Base-by-base conservation (phyloP, 2,888 invertebrate genomes). In the Gymnocheta viridis region DNA sequence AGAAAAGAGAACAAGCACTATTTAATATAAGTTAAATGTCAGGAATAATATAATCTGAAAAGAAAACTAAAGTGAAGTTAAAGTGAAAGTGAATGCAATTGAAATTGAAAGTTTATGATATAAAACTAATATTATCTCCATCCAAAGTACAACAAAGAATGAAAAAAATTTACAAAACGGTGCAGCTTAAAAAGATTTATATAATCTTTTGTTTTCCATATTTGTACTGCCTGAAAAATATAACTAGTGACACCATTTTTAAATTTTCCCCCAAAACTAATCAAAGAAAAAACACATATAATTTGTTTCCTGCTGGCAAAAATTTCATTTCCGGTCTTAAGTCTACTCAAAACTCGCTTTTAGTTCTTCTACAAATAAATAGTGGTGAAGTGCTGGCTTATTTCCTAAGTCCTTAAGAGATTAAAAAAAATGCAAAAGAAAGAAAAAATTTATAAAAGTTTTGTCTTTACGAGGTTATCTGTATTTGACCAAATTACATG, bases 401-500 rank as follows among this genome's bases (percentile, higher is more conserved):
- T 12, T 70, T 54, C 29, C 38, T 64, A 29, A 79, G 64, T 56
- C 66, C 78, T 38, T 44, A 32, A 7, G 5, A 58, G 77, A 72
- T 66, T 77, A 70, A 47, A 14, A n/a, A 58, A n/a, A 32, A 10
- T 9, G 9, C 49, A 29, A 9, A 38, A 56, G 38, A 41, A 44
- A 38, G n/a, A 10, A 49, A 56, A 69, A 67, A 35, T 19, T 4
- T 67, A n/a, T n/a, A 56, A 76, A 77, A 58, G 41, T 54, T 74
- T 70, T 35, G 27, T 1, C 12, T 56, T 27, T 70, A 79, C 74
- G 79, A 79, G 78, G 78, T 85, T 82, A 78, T 85, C 64, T 78
- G 49, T 51, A 51, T 74, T 79, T 70, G 82, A 82, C 82, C 74
- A 81, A 85, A 85, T 72, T 82, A 66, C 74, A 81, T 69, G 73